Conservation (phyloP, 2,888 invertebrate species). For the Andrena dorsata region DNA sequence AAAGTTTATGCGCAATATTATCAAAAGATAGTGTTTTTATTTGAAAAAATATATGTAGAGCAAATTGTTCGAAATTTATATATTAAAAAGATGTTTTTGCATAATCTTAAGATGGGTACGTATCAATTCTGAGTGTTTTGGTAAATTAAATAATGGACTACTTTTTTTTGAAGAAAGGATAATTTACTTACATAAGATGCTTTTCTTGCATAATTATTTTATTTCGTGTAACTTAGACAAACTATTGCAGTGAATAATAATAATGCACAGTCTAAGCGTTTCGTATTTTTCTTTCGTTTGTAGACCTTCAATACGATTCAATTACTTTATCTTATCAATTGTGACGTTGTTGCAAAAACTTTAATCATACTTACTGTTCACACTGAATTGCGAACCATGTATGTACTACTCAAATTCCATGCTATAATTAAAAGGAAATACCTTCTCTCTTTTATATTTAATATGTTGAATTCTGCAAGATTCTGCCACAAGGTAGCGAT, state of each 20-base stretch:
- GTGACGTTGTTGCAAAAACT: slow-evolving; percentile 22
- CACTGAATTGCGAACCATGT: slow-evolving; percentile 5
- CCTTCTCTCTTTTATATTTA: slow-evolving; percentile 20
- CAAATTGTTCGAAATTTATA: slow-evolving; percentile 11
- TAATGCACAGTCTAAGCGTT: slow-evolving; percentile 41
- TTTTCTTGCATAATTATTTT: slow-evolving; percentile 51
- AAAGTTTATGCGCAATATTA: slow-evolving; percentile 36
- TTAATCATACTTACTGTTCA: slow-evolving; percentile 35
- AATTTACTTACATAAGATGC: slow-evolving; percentile 32
- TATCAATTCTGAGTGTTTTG: slow-evolving; percentile 42
- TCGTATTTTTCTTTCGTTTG: slow-evolving; percentile 39
- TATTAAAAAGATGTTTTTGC: slow-evolving; percentile 30
- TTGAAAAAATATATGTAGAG: slow-evolving; percentile 24
- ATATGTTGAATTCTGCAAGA: slow-evolving; percentile 47
- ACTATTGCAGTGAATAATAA: slow-evolving; percentile 43
- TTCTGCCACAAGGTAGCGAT: slow-evolving; percentile 15
- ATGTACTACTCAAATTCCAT: slow-evolving; percentile 17
- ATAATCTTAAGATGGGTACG: slow-evolving; percentile 38
- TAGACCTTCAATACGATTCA: slow-evolving; percentile 34
- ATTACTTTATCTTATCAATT: slow-evolving; percentile 29
- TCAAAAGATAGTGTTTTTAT: slow-evolving; percentile 25
- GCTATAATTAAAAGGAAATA: slow-evolving; percentile 14
- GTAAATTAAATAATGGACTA: slow-evolving; percentile 9
- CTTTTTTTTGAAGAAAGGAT: slow-evolving; percentile 22
- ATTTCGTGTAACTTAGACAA: slow-evolving; percentile 28